A percentile compares a stretch with the other conserved stretches of the same genome.
phyloP scores from a whole-genome alignment of 2,113 vertebrate genomes.

The Conger conger region DNA sequence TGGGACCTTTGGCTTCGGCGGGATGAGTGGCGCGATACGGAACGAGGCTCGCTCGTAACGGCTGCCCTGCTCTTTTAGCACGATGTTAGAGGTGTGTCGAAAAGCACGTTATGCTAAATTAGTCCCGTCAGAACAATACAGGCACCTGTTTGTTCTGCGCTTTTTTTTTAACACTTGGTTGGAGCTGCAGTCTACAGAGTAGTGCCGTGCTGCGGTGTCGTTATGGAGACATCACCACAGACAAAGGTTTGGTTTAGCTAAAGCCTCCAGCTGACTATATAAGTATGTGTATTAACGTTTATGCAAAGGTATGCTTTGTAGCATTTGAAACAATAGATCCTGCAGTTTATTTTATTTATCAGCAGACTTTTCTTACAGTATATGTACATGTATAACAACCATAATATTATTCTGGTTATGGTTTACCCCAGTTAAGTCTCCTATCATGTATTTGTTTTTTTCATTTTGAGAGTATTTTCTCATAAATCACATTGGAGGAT shows the following conservation, averaged over 20 bases:
- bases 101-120: neutral
- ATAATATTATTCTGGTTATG: neutral
- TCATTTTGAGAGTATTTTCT: too few relatives aligned
- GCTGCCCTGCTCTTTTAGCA: neutral
- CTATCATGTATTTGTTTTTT: neutral
- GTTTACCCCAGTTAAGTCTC: neutral
- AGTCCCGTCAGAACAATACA: neutral
- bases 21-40: neutral
- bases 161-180: neutral
- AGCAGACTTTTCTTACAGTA: neutral
- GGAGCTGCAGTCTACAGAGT: neutral
- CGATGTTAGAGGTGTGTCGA: neutral
- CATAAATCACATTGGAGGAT: too few relatives aligned
- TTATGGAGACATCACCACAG: neutral
- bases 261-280: neutral
- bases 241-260: neutral
- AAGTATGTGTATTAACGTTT: neutral
- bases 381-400: neutral
- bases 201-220: neutral
- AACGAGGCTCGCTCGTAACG: neutral
- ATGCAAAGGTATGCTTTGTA: neutral
- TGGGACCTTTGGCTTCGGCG: neutral
- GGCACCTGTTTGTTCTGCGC: neutral
- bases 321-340: neutral
- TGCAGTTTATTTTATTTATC: neutral